A percentile compares a stretch with the other conserved stretches of the same genome.
Conservation (phyloP, 2,113 vertebrate species). For the Apodemus sylvaticus region DNA sequence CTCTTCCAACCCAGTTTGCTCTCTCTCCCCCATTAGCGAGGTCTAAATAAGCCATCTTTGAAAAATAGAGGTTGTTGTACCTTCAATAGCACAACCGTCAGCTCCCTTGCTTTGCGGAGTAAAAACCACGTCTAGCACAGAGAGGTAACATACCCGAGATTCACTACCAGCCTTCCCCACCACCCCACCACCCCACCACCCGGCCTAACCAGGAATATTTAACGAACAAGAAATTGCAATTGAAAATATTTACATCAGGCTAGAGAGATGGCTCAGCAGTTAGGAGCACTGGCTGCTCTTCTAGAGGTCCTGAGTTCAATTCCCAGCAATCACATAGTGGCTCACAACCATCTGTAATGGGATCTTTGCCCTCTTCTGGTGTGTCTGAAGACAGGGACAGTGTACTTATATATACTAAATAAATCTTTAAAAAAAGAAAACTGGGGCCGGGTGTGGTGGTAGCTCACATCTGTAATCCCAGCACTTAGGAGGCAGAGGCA, state of each 20-base stretch:
- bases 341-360: no score
- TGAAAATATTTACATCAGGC: not conserved
- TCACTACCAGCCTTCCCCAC: not conserved
- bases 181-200: not conserved
- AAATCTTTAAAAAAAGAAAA: no score
- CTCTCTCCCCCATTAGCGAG: not conserved
- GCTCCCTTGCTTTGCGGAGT: not conserved
- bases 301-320: no score
- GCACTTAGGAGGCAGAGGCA: no score
- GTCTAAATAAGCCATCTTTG: constrained; percentile 26
- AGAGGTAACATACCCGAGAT: not conserved
- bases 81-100: not conserved
- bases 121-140: not conserved
- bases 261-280: no score
- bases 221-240: not conserved
- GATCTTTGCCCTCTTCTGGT: no score
- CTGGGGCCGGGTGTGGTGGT: no score
- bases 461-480: no score
- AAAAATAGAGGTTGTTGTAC: not conserved
- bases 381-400: no score
- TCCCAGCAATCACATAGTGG: no score
- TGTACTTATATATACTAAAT: no score
- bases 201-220: not conserved
- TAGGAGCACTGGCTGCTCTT: no score
- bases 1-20: not conserved